Evolutionary conservation across 2,888 invertebrate species (phyloP), one percentile per base, ranked within the genome.

Genomic region (Hecatera dysodea): DNA sequence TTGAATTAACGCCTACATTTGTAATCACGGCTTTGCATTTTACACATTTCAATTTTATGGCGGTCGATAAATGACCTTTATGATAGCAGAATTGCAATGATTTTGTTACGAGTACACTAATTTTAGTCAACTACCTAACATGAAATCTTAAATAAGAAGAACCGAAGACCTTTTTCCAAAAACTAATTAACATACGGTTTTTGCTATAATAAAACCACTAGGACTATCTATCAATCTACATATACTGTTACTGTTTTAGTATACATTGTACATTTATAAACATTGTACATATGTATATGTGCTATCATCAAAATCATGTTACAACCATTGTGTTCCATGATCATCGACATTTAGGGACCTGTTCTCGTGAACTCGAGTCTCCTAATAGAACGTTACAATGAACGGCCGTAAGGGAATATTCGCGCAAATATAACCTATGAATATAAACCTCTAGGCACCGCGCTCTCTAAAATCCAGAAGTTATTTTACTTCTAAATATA

Each of bases 1-100:
- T 42, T 19, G 80, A 71, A 63, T 75, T 59, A 62, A 70, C 70
- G 70, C 61, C 36, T 50, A 53, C 27, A 55, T 72, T 72, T 60
- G 36, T 17, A 63, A 70, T 52, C 59, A 27, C 57, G 39, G 33
- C 64, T 55, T 66, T 70, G 56, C 53, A 73, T 67, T 71, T 70
- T 24, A 42, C 66, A 55, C 67, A 77, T 80, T 82, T 76, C 71
- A 76, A 81, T 81, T 71, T 82, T 76, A 82, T 82, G 69, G 67
- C 33, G 0, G 60, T 67, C 22, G 42, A 48, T 70, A 55, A 56
- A 22, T 22, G 22, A 33, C 56, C 22, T 56, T 67, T 29, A 56
- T 56, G 12, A 52, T n/a, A 12, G 7, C 46, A 15, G n/a, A 22
- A 68, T 17, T 52, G 46, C 48, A 33, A 27, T 29, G 19, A 11